Evolutionary conservation across 2,797 vertebrate species (phyloP).

Genomic region (Podarcis lilfordi): DNA sequence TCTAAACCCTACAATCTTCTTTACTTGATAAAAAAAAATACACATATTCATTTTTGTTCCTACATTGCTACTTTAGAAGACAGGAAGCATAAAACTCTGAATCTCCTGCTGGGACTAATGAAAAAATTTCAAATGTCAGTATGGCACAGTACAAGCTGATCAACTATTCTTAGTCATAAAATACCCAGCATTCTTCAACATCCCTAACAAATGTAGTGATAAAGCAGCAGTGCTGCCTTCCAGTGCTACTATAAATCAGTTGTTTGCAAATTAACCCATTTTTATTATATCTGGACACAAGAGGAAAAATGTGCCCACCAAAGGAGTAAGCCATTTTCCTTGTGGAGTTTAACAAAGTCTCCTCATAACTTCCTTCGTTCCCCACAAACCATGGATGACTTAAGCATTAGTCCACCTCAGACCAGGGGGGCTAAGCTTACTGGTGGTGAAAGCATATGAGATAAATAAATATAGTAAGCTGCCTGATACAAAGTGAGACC

Average conservation of each 20-base stretch:
- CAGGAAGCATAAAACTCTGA: constrained; percentile 36
- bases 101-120: constrained; percentile 38
- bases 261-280: constrained; percentile 24
- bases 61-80: constrained; percentile 14
- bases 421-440: neutral
- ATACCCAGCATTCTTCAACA: constrained; percentile 15
- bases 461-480: neutral
- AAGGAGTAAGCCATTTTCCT: neutral
- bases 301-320: neutral
- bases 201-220: constrained; percentile 23
- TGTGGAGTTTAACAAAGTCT: neutral
- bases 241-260: constrained; percentile 37
- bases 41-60: constrained; percentile 22
- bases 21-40: constrained; percentile 23
- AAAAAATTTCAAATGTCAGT: constrained; percentile 42
- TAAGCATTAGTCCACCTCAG: neutral
- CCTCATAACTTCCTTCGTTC: neutral
- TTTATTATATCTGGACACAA: constrained; percentile 27
- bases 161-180: constrained; percentile 46
- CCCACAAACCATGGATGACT: neutral
- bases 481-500: no score
- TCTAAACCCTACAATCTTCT: constrained; percentile 27
- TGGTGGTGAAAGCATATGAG: neutral
- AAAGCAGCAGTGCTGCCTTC: neutral
- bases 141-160: constrained; percentile 26